phyloP scores from a whole-genome alignment of 2,113 vertebrate genomes.

The Crypturellus undulatus region DNA sequence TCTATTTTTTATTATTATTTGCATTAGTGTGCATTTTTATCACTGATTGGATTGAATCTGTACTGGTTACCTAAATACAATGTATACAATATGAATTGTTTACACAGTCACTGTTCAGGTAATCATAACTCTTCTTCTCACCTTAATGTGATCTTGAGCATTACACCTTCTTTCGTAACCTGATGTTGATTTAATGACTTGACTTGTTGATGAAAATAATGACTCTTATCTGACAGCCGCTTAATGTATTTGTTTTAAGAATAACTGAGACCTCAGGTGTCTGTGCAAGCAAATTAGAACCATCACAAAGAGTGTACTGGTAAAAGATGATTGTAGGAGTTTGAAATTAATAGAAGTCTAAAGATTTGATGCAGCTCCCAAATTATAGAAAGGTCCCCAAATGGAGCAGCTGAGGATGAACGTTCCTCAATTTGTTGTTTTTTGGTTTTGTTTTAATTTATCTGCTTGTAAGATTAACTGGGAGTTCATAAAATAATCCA shows the following conservation, averaged over 20 bases:
- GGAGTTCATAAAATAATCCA: neutral
- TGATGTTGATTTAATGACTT: slow-evolving; percentile 32
- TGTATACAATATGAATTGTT: neutral
- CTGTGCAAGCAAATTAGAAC: neutral
- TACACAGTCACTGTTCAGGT: neutral
- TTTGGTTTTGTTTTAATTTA: neutral
- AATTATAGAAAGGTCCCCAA: neutral
- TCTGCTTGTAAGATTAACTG: neutral
- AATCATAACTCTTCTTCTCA: slow-evolving; percentile 10
- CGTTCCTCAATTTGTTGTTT: neutral
- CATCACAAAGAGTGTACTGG: neutral
- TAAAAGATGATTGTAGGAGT: neutral
- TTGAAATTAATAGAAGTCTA: neutral
- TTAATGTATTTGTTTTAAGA: slow-evolving; percentile 20
- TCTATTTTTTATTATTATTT: neutral
- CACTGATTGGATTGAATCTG: neutral
- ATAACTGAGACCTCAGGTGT: neutral
- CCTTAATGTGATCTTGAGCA: neutral
- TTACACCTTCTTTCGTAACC: neutral
- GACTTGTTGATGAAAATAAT: neutral
- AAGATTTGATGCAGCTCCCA: neutral
- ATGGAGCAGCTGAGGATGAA: neutral
- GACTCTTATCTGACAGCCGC: neutral
- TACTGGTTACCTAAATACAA: neutral
- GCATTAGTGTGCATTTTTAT: slow-evolving; percentile 14